Evolutionary conservation across 2,888 invertebrate species (phyloP), one percentile per base, ranked within the genome.

Genomic region (Thereva unica): DNA sequence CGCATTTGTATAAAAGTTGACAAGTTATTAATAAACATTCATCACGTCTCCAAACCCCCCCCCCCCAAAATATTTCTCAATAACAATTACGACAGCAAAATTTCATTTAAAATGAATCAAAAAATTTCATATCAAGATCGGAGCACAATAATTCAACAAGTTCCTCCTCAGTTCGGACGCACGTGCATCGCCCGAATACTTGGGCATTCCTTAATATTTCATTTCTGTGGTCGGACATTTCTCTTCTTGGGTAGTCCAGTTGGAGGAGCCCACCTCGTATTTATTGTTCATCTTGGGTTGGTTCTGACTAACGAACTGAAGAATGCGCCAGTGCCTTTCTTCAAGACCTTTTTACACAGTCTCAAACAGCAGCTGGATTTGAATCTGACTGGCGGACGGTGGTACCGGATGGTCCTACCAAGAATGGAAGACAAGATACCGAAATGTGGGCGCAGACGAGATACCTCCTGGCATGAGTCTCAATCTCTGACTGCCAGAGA

Each of bases 221-320:
- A 23, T 23, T 23, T 23, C 23, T 23, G 23, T 23, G 2, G 23
- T 23, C 23, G 61, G 61, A 49, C 50, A 34, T 12, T 41, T 40
- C 41, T 61, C 50, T 40, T 38, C 61, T 61, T 61, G 61, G 61
- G 61, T 61, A 61, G 61, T 61, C 61, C 10, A 38, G 37, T 10
- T 42, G 34, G 12, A 42, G 23, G 2, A 61, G 41, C 61, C 35
- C 10, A 10, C n/a, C n/a, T 50, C 9, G 23, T 35, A 50, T 45
- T 61, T 49, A 34, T 50, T 34, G 38, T 61, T 49, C 49, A 23
- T 40, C 50, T 61, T 59, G 55, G 41, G 40, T 5, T 61, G 40
- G 4, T 41, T 37, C 61, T 47, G 57, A 59, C 57, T 61, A 61
- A 61, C 61, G 41, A 61, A 50, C 23, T 40, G 6, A 50, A 50